Base-by-base conservation (phyloP, 2,113 vertebrate genomes). In the Scomber colias region DNA sequence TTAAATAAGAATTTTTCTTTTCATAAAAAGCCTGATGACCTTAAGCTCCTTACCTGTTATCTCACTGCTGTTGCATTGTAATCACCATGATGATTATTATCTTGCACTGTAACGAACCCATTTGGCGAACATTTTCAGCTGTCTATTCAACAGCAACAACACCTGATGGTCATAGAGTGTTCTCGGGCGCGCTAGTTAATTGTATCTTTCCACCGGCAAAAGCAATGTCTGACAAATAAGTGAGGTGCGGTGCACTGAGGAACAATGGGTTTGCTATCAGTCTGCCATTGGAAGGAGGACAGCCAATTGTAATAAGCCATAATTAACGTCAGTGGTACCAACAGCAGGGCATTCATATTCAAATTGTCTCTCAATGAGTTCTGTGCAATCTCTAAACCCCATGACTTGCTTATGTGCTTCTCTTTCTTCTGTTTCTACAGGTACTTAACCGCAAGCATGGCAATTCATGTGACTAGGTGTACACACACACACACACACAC, bases 271-370 rank as follows among this genome's bases (percentile, higher is more conserved):
- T 84, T 69, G 79, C 90, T 89, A 81, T 91, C 90, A 64, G 55
- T 81, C 70, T 68, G 82, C 85, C 80, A 70, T 19, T 81, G 81
- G 89, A 85, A 90, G 91, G 91, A 90, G 90, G 92, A 93, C 90
- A 88, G 83, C 70, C 71, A 76, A 71, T 83, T 78, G 89, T 88
- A 89, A 93, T 88, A 78, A 79, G 85, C 86, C 87, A 50, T 93
- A 94, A 93, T 93, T 95, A 95, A 86, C 70, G 77, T 89, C 94
- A 94, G 79, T 72, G 83, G 78, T 15, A 86, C 81, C 82, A 84
- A 81, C 74, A 72, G 78, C 77, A 50, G 56, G 60, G 72, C 85
- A 90, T 92, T 90, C 81, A 90, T 87, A 90, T 91, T 92, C 77
- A 91, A 87, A 92, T 86, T 35, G 63, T 24, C 55, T 80, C 14